A percentile compares a stretch with the other conserved stretches of the same genome.
Conservation (phyloP, 2,113 vertebrate species). For the Rhegmatorhina hoffmannsi region DNA sequence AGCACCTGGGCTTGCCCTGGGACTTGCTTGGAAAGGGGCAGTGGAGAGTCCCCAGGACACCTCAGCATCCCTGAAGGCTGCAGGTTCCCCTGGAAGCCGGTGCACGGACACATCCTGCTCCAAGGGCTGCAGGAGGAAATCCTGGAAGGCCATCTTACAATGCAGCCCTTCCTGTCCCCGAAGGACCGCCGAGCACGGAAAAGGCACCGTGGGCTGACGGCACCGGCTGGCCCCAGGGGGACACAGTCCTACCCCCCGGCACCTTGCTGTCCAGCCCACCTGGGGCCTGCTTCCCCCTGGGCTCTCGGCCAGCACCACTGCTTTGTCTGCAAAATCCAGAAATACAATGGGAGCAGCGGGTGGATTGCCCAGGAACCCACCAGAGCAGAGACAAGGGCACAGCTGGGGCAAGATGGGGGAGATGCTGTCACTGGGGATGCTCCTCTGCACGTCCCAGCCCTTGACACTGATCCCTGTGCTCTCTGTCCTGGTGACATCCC, state of each 20-base stretch:
- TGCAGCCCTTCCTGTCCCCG: constrained; percentile 46
- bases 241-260: not conserved
- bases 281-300: not conserved
- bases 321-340: not conserved
- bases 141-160: constrained; percentile 58
- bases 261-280: constrained; percentile 35
- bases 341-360: not conserved
- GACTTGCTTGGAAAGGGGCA: not conserved
- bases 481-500: not conserved
- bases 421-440: fast-evolving
- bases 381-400: not conserved
- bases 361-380: not conserved
- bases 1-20: fast-evolving
- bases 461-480: fast-evolving
- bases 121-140: constrained; percentile 36
- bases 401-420: fast-evolving
- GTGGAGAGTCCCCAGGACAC: not conserved
- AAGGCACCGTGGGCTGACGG: not conserved
- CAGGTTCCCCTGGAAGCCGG: constrained; percentile 15
- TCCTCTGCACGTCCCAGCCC: fast-evolving
- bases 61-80: not conserved
- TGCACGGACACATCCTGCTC: constrained; percentile 7
- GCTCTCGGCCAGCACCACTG: not conserved
- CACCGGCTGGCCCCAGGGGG: not conserved
- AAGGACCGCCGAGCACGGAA: constrained; percentile 20